Evolutionary conservation across 2,888 invertebrate genomes (phyloP).

Genomic region (Atrina japonica): DNA sequence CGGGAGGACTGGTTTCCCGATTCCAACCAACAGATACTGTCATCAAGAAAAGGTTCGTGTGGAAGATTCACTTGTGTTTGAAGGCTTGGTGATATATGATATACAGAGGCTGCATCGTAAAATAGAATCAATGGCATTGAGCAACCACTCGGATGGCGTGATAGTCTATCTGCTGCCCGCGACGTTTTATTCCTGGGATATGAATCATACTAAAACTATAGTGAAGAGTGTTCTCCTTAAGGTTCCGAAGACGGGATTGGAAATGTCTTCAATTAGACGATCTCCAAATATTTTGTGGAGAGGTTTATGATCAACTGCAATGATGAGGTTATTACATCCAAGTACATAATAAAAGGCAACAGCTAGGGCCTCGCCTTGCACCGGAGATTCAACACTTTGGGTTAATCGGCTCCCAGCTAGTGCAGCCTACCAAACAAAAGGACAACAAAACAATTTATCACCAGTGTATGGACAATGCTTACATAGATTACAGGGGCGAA

Average conservation of each 20-base stretch:
- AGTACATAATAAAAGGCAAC: conserved; percentile 47
- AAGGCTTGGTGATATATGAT: not conserved
- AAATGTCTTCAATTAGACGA: conserved; percentile 32
- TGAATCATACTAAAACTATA: conserved; percentile 40
- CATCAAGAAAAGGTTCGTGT: not conserved
- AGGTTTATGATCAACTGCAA: no score
- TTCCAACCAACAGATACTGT: not conserved
- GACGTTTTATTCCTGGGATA: conserved; percentile 40
- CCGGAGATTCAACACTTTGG: conserved; percentile 40
- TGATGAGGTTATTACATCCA: no score
- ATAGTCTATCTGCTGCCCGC: conserved; percentile 50
- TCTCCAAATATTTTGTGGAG: conserved; percentile 38
- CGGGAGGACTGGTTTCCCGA: no score
- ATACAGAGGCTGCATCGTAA: conserved; percentile 39
- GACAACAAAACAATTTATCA: conserved; percentile 49
- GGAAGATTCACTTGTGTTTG: not conserved
- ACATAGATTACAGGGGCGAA: conserved; percentile 59
- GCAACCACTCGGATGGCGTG: conserved; percentile 47
- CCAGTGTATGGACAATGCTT: conserved; percentile 50
- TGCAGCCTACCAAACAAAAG: conserved; percentile 50
- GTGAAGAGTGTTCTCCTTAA: conserved; percentile 45
- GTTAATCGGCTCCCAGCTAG: conserved; percentile 56
- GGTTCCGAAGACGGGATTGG: conserved; percentile 37
- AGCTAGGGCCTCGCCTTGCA: conserved; percentile 46
- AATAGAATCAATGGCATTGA: conserved; percentile 21